Conservation (phyloP, 2,888 invertebrate species). For the Nematopogon swammerdamellus region DNA sequence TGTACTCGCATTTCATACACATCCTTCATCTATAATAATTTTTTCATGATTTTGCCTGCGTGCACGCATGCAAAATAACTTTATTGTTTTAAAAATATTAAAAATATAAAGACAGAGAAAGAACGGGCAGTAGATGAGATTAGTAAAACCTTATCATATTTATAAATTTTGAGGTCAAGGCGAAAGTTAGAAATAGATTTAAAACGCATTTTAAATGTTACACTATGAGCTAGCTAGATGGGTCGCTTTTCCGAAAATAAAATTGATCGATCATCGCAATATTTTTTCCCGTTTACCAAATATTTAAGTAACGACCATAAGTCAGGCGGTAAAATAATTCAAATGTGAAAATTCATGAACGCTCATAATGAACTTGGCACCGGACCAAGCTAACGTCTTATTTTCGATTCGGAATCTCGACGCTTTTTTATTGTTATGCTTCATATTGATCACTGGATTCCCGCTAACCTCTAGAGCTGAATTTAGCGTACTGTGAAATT, state of each 20-base stretch:
- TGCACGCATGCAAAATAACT: too few relatives aligned
- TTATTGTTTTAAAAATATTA: too few relatives aligned
- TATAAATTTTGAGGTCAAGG: too few relatives aligned
- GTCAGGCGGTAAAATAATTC: conserved; percentile 58
- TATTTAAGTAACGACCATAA: conserved; percentile 57
- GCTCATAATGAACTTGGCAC: conserved; percentile 58
- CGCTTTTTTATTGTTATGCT: conserved; percentile 52
- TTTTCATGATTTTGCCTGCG: too few relatives aligned
- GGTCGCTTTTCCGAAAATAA: conserved; percentile 23
- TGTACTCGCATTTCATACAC: too few relatives aligned
- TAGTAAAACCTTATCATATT: too few relatives aligned
- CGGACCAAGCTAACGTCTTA: conserved; percentile 55
- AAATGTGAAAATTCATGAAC: conserved; percentile 59
- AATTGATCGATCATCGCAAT: conserved; percentile 54
- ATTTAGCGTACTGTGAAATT: background rate
- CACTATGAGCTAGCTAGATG: too few relatives aligned
- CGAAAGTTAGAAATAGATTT: too few relatives aligned
- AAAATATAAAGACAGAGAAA: too few relatives aligned
- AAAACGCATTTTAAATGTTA: too few relatives aligned
- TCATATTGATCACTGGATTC: background rate
- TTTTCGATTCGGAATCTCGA: conserved; percentile 57
- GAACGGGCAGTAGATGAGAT: too few relatives aligned
- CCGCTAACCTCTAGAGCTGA: background rate
- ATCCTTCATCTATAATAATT: too few relatives aligned
- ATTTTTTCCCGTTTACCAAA: conserved; percentile 56